Evolutionary conservation across 2,113 vertebrate species (phyloP).

Genomic region (Raja brachyura): DNA sequence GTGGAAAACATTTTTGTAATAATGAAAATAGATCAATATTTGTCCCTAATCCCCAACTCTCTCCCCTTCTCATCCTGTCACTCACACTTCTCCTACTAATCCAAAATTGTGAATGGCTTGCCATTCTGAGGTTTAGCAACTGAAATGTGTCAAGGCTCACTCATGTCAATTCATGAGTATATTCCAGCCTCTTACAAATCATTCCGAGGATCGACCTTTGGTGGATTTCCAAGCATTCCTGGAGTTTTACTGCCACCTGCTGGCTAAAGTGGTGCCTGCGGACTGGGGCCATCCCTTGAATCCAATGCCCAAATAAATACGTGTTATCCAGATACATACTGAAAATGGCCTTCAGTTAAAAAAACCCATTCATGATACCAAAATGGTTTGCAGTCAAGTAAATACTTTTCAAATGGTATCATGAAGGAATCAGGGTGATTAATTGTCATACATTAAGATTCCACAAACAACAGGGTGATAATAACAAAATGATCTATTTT

Average conservation of each 20-base stretch:
- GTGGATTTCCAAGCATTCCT: neutral
- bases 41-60: neutral
- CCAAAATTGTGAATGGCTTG: neutral
- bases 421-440: too few relatives aligned
- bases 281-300: neutral
- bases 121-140: too few relatives aligned
- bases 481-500: too few relatives aligned
- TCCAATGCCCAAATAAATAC: neutral
- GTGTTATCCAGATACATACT: neutral
- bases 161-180: neutral
- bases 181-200: too few relatives aligned
- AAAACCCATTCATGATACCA: too few relatives aligned
- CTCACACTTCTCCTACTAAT: neutral
- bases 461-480: too few relatives aligned
- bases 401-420: too few relatives aligned
- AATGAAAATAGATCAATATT: neutral
- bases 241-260: neutral
- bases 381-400: too few relatives aligned
- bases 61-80: neutral
- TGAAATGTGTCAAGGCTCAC: neutral
- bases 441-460: too few relatives aligned
- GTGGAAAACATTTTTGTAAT: neutral
- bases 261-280: neutral
- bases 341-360: too few relatives aligned
- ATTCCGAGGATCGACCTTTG: neutral